These are phyloP conservation scores for Perizoma affinitatum DNA, from an alignment of 2,888 invertebrate genomes.

Conservation along the genomic window DNA sequence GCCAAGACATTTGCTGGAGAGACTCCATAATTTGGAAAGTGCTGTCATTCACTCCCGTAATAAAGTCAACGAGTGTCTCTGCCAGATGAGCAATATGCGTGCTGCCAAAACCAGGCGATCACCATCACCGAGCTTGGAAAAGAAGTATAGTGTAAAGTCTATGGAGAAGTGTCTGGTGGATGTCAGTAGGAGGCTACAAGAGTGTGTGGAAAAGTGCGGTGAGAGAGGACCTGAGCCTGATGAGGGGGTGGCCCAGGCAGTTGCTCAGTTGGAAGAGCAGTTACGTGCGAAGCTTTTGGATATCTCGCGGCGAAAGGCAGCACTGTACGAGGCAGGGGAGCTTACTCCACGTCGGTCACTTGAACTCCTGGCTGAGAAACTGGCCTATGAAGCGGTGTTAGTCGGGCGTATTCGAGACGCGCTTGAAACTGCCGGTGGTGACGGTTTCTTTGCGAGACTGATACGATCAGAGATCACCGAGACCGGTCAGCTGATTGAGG, in stretches of 20 bases:
- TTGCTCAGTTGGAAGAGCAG: constrained; percentile 87
- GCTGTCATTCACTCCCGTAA: constrained; percentile 86
- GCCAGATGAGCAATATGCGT: constrained; percentile 86
- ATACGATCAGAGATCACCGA: constrained; percentile 88
- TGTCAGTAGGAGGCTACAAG: constrained; percentile 85
- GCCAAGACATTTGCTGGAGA: constrained; percentile 82
- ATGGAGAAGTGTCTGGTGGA: constrained; percentile 87
- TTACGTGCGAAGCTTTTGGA: constrained; percentile 88
- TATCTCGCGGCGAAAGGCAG: constrained; percentile 87
- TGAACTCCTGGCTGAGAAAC: constrained; percentile 90
- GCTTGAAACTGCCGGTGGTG: constrained; percentile 83
- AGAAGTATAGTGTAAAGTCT: constrained; percentile 85
- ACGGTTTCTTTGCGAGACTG: constrained; percentile 84
- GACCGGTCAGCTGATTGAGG: constrained; percentile 90
- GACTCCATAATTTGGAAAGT: constrained; percentile 85
- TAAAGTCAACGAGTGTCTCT: constrained; percentile 87
- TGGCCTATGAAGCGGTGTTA: constrained; percentile 91
- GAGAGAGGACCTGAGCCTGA: constrained; percentile 55
- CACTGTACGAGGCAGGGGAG: constrained; percentile 86
- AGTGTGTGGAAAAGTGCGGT: constrained; percentile 85
- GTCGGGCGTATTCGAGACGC: constrained; percentile 88
- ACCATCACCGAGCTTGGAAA: constrained; percentile 87
- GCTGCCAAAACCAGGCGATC: constrained; percentile 86
- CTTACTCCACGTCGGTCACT: constrained; percentile 87
- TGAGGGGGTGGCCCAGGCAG: constrained; percentile 84